Base-by-base conservation (phyloP, 2,797 vertebrate species). In the Phataginus tricuspis region DNA sequence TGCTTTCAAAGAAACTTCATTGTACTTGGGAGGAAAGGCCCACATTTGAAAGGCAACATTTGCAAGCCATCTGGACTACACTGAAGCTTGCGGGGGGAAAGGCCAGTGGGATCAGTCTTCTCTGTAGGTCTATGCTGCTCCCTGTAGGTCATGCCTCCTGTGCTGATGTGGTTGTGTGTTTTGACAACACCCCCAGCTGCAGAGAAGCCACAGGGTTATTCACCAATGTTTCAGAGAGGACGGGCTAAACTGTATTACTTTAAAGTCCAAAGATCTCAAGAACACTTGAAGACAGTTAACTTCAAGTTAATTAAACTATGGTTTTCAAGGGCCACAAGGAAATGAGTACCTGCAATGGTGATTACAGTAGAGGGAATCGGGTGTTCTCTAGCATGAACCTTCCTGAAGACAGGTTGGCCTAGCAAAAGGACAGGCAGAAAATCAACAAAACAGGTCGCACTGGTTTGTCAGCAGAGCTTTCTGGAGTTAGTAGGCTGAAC, bases 371-470 rank as follows among this genome's bases (percentile, higher is more conserved):
- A 98, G 91, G 99, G 98, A 95, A 98, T 86, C 18, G 98, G 99
- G 94, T 98, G 99, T 51, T 99, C 99, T 98, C 99, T 99, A 98
- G 99, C 98, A 93, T 99, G 99, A 96, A 99, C 99, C 97, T 99
- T 99, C 98, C 99, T 99, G 99, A 99, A 99, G 98, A 99, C 79
- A 96, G 99, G 99, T 96, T 97, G 99, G 95, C 99, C 99, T 99
- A 98, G 96, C 90, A 90, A 98, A 98, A 98, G 15, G 98, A 98
- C 91, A 98, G 97, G 98, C 90, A 98, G 95, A 97, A 98, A 96
- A 80, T 98, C 95, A 98, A 94, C 95, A 91, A 93, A 79, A 92
- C 83, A 91, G 72, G 96, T 79, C 0, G 34, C 6, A 63, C 0
- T 49, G 84, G 0, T 93, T 59, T 90, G 0, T 64, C 23, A 63